A percentile compares a stretch with the other conserved stretches of the same genome.
These are phyloP conservation scores for Pipistrellus nathusii DNA, from an alignment of 2,797 vertebrate species.

Conservation along the genomic window DNA sequence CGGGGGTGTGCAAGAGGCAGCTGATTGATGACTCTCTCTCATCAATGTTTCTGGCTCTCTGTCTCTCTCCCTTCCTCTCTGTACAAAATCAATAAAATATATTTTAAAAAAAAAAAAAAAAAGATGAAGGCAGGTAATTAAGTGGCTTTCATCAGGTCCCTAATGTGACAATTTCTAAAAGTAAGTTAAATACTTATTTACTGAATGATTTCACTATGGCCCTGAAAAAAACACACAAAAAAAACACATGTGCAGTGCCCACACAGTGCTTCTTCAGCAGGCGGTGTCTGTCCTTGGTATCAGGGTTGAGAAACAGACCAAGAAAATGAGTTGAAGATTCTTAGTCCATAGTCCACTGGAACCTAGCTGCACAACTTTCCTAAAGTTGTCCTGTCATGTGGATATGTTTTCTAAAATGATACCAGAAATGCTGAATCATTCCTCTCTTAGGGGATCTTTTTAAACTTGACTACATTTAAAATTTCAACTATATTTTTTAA, in stretches of 20 bases:
- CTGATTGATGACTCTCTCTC: too few relatives aligned
- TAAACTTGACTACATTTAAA: not conserved
- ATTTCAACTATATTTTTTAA: not conserved
- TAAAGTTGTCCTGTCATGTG: not conserved
- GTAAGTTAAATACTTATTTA: not conserved
- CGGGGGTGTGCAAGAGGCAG: too few relatives aligned
- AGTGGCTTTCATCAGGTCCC: not conserved
- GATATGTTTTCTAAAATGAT: not conserved
- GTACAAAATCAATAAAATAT: too few relatives aligned
- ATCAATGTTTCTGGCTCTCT: too few relatives aligned
- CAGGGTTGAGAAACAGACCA: not conserved
- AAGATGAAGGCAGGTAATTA: constrained; percentile 11
- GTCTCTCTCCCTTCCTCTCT: too few relatives aligned
- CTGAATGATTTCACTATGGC: not conserved
- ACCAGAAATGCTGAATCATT: constrained; percentile 62
- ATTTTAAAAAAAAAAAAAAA: too few relatives aligned
- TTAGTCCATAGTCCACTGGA: not conserved
- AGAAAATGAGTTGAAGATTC: not conserved
- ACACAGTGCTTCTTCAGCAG: not conserved
- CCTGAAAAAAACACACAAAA: not conserved
- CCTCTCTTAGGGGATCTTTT: not conserved
- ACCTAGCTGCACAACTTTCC: constrained; percentile 42
- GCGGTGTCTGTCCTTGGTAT: too few relatives aligned
- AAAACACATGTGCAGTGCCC: not conserved
- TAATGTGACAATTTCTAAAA: constrained; percentile 36